Evolutionary conservation across 2,888 invertebrate genomes (phyloP).

Genomic region (Nowickia ferox): DNA sequence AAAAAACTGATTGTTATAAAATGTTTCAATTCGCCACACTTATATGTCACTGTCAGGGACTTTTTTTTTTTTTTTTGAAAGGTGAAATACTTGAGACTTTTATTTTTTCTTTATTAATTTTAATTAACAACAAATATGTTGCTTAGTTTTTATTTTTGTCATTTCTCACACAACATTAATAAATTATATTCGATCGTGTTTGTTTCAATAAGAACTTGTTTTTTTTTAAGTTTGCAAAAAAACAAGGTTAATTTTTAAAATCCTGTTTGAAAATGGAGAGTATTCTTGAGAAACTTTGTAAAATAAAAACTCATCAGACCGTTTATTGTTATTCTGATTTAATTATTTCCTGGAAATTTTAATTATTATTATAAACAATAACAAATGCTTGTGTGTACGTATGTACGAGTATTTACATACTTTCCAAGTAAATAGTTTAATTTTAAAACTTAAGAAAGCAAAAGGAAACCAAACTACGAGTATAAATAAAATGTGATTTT

Average conservation of each 20-base stretch:
- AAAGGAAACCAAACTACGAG: not conserved
- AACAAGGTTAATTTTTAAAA: slow-evolving; percentile 18
- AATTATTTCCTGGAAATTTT: slow-evolving; percentile 22
- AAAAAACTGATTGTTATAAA: slow-evolving; percentile 14
- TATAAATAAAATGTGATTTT: slow-evolving; percentile 2
- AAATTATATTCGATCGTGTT: slow-evolving; percentile 10
- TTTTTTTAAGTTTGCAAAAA: slow-evolving; percentile 27
- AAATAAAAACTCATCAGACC: not conserved
- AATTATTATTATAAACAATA: not conserved
- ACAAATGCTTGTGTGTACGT: not conserved
- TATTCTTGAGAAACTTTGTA: not conserved
- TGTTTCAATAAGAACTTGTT: slow-evolving; percentile 6
- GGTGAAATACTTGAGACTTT: slow-evolving; percentile 21
- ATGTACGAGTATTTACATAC: too few species aligned
- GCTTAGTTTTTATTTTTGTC: not conserved
- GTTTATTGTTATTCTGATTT: slow-evolving; percentile 2
- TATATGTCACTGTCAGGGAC: slow-evolving; percentile 35
- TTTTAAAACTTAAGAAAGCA: not conserved
- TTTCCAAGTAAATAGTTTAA: slow-evolving; percentile 3
- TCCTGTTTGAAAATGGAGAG: slow-evolving; percentile 10
- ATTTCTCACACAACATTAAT: slow-evolving; percentile 19
- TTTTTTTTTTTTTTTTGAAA: slow-evolving; percentile 39
- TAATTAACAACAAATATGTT: slow-evolving; percentile 20
- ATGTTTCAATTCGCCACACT: slow-evolving; percentile 2
- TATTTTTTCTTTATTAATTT: slow-evolving; percentile 31